phyloP scores from a whole-genome alignment of 2,888 invertebrate genomes.

The Nymphalis polychloros region DNA sequence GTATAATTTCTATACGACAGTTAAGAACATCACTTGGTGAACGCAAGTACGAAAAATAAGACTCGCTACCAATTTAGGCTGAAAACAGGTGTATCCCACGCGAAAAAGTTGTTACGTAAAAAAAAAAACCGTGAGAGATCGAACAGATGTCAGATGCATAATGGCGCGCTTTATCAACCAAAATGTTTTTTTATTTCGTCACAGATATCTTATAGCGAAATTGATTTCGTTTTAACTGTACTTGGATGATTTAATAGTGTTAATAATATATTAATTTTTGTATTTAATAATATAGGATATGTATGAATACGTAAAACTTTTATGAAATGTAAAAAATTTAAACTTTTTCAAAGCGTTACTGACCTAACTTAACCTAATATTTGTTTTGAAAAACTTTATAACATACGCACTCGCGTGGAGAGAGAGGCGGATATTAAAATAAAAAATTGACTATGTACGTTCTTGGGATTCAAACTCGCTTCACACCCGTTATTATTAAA shows the following conservation, averaged over 20 bases:
- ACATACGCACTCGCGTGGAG: too few relatives aligned
- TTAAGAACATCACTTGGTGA: neutral
- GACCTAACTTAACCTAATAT: too few relatives aligned
- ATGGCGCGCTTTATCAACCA: constrained; percentile 15
- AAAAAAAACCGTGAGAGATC: constrained; percentile 33
- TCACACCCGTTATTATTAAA: too few relatives aligned
- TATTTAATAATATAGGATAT: neutral
- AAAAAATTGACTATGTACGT: too few relatives aligned
- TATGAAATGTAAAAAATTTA: too few relatives aligned
- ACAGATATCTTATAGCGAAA: constrained; percentile 1
- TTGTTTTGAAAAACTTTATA: too few relatives aligned
- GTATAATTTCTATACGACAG: neutral
- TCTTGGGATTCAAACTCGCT: too few relatives aligned
- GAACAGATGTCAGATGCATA: constrained; percentile 32
- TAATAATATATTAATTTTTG: neutral
- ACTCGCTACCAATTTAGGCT: neutral
- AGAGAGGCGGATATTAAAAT: too few relatives aligned
- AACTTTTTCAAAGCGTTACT: too few relatives aligned
- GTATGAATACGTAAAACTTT: too few relatives aligned
- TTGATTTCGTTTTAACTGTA: constrained; percentile 1
- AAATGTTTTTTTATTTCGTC: constrained; percentile 11
- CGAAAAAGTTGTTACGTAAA: constrained; percentile 14
- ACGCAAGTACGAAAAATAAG: constrained; percentile 3
- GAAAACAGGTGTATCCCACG: constrained; percentile 27
- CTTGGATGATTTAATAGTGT: neutral